Percentiles rank a stretch among this genome's conserved stretches.
phyloP scores from a whole-genome alignment of 2,113 vertebrate species.

The Platysternon megacephalum region DNA sequence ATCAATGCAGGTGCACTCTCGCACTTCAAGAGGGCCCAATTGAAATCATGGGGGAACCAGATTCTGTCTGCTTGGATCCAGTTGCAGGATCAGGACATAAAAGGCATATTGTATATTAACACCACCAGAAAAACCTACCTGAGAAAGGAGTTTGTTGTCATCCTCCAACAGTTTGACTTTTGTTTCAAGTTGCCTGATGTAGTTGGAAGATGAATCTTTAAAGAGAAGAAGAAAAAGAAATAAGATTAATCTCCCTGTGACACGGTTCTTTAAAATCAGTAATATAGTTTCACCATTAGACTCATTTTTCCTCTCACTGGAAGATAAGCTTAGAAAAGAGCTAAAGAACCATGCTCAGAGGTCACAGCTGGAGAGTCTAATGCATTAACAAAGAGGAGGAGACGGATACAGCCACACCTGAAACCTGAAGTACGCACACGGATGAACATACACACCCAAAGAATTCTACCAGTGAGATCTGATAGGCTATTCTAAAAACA shows the following conservation, averaged over 20 bases:
- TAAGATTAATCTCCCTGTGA: constrained; percentile 4
- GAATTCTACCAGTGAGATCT: background rate
- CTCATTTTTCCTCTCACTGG: background rate
- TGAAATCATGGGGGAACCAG: background rate
- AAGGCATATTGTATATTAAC: background rate
- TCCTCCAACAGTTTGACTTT: constrained; percentile 94
- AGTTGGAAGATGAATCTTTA: constrained; percentile 92
- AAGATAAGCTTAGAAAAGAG: background rate
- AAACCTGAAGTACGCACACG: background rate
- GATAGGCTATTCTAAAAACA: background rate
- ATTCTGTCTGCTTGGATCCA: background rate
- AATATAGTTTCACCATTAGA: background rate
- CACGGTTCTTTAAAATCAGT: background rate
- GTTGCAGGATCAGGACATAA: background rate
- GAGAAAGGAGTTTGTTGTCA: constrained; percentile 90
- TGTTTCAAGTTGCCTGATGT: constrained; percentile 93
- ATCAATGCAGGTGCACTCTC: background rate
- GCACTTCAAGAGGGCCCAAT: background rate
- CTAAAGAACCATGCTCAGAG: background rate
- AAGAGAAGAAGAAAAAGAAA: constrained; percentile 17
- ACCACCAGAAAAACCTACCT: constrained; percentile 81
- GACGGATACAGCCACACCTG: background rate
- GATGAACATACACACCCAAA: background rate
- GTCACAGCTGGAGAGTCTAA: constrained; percentile 29
- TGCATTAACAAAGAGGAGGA: background rate